Evolutionary conservation across 2,888 invertebrate species (phyloP), one percentile per base, ranked within the genome.

Genomic region (Megaustenia siamemsis): DNA sequence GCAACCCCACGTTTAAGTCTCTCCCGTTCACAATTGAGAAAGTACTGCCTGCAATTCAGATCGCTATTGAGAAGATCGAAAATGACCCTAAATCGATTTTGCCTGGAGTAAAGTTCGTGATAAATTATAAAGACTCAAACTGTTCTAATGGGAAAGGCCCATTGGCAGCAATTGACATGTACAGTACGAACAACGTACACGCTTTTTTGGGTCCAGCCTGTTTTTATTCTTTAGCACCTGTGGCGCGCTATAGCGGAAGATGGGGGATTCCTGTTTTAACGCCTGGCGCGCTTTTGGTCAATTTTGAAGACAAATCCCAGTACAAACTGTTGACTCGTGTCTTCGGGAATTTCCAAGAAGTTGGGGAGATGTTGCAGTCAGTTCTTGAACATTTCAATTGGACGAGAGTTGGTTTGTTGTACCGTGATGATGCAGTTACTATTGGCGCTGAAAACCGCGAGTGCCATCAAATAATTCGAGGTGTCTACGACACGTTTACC

Each of bases 211-310:
- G 93, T 0, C 93, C 93, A 0, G 91, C 90, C 24, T 93, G 93
- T 82, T 91, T 90, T 78, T 93, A 97, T 73, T 97, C 97, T 1
- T 94, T 98, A 90, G 97, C 98, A 91, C 97, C 97, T 0, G 97
- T 98, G 1, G 98, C 97, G 6, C 95, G 97, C 86, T 95, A 97
- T 84, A 97, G 97, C 0, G 97, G 97, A 2, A 97, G 97, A 93
- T 98, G 98, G 98, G 80, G 80, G 2, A 96, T 97, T 0, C 98
- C 98, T 0, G 97, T 98, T 88, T 97, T 98, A 90, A 98, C 97
- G n/a, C 91, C 92, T 4, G 93, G 93, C 0, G 94, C 92, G 2
- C 84, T 92, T 24, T 92, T 92, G 1, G 82, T 87, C 6, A 92
- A 89, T 12, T 94, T 94, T 84, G 87, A 86, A 43, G 89, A 92